Evolutionary conservation across 2,797 vertebrate genomes (phyloP).

Genomic region (Molossus molossus): DNA sequence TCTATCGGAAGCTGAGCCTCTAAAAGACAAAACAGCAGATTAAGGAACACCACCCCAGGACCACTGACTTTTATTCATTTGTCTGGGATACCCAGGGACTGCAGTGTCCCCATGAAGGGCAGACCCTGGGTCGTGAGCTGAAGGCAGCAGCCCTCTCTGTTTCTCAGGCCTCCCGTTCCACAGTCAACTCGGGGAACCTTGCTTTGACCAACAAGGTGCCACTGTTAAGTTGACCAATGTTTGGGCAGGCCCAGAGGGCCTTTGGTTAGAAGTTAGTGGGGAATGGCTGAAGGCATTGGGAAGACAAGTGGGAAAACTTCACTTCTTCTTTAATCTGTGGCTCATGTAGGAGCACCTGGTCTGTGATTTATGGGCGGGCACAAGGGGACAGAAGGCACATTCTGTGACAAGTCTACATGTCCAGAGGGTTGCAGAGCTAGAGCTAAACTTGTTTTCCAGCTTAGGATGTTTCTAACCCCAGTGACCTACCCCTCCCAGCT

Average conservation of each 20-base stretch:
- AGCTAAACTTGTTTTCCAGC: neutral
- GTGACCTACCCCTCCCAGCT: neutral
- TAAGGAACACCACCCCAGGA: neutral
- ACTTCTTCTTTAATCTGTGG: neutral
- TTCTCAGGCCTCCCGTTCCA: neutral
- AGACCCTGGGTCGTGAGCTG: neutral
- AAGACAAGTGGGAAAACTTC: neutral
- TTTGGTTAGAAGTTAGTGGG: slow-evolving; percentile 12
- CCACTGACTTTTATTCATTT: neutral
- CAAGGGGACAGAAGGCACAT: neutral
- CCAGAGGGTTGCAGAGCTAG: neutral
- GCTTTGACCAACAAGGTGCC: neutral
- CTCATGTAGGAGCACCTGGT: neutral
- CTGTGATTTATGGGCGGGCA: neutral
- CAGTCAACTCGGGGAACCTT: neutral
- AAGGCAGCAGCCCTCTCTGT: neutral
- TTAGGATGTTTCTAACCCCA: neutral
- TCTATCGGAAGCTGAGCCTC: neutral
- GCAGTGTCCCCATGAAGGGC: neutral
- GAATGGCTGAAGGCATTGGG: neutral
- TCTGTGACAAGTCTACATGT: neutral
- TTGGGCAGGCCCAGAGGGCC: neutral
- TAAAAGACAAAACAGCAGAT: neutral
- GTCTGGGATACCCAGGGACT: neutral
- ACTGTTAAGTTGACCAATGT: neutral